Base-by-base conservation (phyloP, 2,797 vertebrate species). In the Astyanax mexicanus region DNA sequence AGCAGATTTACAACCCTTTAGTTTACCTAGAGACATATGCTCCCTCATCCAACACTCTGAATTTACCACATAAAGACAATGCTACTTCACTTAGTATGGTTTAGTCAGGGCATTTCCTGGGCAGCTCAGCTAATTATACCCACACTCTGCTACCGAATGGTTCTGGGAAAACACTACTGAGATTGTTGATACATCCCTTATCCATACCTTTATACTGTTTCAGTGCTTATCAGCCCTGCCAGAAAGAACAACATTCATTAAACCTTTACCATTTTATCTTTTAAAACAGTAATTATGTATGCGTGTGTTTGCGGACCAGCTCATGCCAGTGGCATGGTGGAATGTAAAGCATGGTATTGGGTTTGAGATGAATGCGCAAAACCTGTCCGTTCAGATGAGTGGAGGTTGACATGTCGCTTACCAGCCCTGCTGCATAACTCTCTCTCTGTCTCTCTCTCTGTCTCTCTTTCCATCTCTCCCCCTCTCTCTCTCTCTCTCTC, bases 341-440 rank as follows among this genome's bases (percentile, higher is more conserved):
- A 89, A 92, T 92, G 73, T 77, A 2, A 82, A 84, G 51, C 61
- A 81, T 72, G 76, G 55, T 78, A 54, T 72, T 66, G 81, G 84
- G 80, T 75, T 71, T 80, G 74, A 52, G 82, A 45, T 38, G 69
- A 72, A 85, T 74, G 71, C 72, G 66, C 65, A 84, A 82, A 92
- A 93, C 93, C 86, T 74, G 92, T 91, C 52, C 61, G 91, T 89
- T 84, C 71, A 82, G 87, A 87, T 88, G 82, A 74, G 84, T 87
- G 81, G 69, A 74, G 68, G 6, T 67, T 85, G 58, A 85, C n/a
- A 12, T 69, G 83, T 69, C 40, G 51, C 23, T 57, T 73, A 71
- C 49, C 29, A 52, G 21, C 37, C 40, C 58, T 23, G 19, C 19
- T 64, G 19, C 49, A 80, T 74, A 52, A 67, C 17, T 38, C 69